These are phyloP conservation scores for Lithosia quadra DNA, from an alignment of 2,888 invertebrate species.

Conservation along the genomic window DNA sequence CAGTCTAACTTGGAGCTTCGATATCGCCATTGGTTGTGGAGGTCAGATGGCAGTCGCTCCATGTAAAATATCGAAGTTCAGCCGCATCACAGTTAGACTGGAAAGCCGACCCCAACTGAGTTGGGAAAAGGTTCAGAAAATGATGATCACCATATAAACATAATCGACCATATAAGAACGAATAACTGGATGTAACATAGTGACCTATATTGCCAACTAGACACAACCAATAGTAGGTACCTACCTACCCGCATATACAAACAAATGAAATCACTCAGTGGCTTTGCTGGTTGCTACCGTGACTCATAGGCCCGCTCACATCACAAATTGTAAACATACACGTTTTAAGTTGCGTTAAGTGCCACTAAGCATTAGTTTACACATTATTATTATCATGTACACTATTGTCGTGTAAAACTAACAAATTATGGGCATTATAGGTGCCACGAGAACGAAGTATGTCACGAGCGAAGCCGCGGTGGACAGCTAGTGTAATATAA, in stretches of 20 bases:
- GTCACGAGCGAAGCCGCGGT: too few relatives aligned
- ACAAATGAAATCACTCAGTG: slow-evolving; percentile 45
- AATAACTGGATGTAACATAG: neutral
- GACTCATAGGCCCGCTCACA: slow-evolving; percentile 18
- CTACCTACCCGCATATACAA: slow-evolving; percentile 45
- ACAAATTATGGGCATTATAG: neutral
- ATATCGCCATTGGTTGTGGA: too few relatives aligned
- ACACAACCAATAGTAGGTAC: slow-evolving; percentile 16
- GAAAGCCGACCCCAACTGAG: too few relatives aligned
- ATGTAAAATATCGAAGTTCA: too few relatives aligned
- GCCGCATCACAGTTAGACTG: too few relatives aligned
- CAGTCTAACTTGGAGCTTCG: too few relatives aligned
- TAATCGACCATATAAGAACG: neutral
- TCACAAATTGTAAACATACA: slow-evolving; percentile 13
- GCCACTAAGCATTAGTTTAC: neutral
- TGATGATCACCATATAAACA: neutral
- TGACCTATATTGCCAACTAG: slow-evolving; percentile 9
- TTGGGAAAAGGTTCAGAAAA: too few relatives aligned
- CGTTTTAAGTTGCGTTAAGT: slow-evolving; percentile 2
- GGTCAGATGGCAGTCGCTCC: too few relatives aligned
- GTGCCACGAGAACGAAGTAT: too few relatives aligned
- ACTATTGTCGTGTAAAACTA: neutral
- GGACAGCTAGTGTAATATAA: too few relatives aligned
- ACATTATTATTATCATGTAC: neutral
- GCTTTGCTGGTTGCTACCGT: slow-evolving; percentile 30